Evolutionary conservation across 2,113 vertebrate genomes (phyloP), one percentile per base, ranked within the genome.

Genomic region (Gobius niger): DNA sequence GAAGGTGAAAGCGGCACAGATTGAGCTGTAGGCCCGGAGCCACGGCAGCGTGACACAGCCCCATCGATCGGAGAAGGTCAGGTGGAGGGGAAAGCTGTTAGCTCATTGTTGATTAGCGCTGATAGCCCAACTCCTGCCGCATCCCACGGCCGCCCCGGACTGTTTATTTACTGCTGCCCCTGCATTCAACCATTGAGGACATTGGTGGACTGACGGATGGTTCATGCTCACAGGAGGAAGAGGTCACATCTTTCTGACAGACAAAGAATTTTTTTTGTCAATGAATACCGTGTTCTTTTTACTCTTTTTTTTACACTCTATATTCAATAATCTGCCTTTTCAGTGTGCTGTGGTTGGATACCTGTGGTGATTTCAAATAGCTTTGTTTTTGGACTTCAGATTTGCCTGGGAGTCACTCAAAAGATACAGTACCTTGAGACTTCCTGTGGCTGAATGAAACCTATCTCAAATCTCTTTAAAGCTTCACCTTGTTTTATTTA

Each of bases 51-150:
- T 79, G 79, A 82, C 57, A 24, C 6, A 9, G 18, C 57, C 63
- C 61, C 54, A 85, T 89, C 56, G 81, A 86, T 86, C 4, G 60
- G 63, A 44, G 44, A 61, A 84, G 87, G 87, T 85, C 87, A 83
- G 3, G 46, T 62, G 47, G 59, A 85, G 77, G 85, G 76, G 81
- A 86, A 47, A 67, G 82, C 80, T 61, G 81, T 88, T 88, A 86
- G 78, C 81, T 75, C 46, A 0, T 46, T 73, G 80, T 75, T 87
- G 80, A 91, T 87, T 82, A 89, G 82, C 75, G 11, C 66, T 66
- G 71, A 80, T 74, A 44, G 73, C 80, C 83, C 82, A 72, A 72
- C 70, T 15, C 73, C 73, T 66, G 41, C 64, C 61, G 52, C 76
- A 42, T 67, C 73, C 73, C 59, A 54, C 40, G 49, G 49, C 73